A percentile compares a stretch with the other conserved stretches of the same genome.
These are phyloP conservation scores for Cossypha heuglini DNA, from an alignment of 2,797 vertebrate genomes.

Conservation along the genomic window DNA sequence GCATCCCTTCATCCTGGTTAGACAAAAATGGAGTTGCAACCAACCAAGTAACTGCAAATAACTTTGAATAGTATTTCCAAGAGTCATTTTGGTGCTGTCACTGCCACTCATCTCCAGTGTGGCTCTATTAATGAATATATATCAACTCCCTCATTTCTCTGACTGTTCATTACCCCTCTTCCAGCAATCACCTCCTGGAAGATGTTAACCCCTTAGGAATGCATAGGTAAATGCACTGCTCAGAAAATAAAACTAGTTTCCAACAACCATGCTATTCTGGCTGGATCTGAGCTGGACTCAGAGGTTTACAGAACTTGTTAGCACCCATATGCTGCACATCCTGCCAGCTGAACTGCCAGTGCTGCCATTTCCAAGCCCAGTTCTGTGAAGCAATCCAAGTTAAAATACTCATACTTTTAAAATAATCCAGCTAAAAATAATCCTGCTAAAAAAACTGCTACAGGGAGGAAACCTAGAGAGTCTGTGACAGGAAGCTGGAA, in stretches of 20 bases:
- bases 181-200: neutral
- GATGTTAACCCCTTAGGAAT: neutral
- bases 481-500: neutral
- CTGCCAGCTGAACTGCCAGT: neutral
- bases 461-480: neutral
- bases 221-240: neutral
- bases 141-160: neutral
- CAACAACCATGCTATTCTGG: neutral
- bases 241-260: neutral
- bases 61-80: neutral
- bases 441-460: neutral
- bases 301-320: neutral
- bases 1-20: neutral
- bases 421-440: conserved; percentile 15
- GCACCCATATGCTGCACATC: neutral
- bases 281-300: neutral
- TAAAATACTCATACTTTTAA: neutral
- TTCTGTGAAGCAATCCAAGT: neutral
- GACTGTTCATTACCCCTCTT: neutral
- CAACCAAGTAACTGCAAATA: neutral
- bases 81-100: neutral
- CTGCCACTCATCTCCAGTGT: accelerated
- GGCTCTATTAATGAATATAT: neutral
- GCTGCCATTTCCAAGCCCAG: neutral
- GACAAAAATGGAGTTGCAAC: neutral